Conservation (phyloP, 2,888 invertebrate genomes). For the Bimastos eiseni region DNA sequence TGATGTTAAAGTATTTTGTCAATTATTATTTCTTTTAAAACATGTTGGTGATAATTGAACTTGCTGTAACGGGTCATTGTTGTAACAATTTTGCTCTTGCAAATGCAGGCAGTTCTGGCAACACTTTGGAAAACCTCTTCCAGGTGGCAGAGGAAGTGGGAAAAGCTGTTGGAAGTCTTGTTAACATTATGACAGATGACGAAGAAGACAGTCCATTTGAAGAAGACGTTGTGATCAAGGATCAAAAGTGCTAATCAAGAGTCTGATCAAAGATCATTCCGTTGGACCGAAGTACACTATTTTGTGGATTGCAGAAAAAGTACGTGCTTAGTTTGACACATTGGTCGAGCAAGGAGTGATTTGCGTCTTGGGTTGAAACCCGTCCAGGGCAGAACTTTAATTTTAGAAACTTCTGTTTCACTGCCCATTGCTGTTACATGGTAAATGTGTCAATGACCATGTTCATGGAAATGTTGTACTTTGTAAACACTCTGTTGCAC, state of each 20-base stretch:
- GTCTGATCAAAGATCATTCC: background rate
- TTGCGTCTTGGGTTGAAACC: background rate
- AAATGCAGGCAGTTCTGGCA: conserved; percentile 51
- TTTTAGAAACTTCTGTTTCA: conserved; percentile 9
- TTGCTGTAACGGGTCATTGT: background rate
- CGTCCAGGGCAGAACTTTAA: conserved; percentile 13
- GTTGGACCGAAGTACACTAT: background rate
- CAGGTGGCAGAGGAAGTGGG: conserved; percentile 87
- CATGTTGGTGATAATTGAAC: background rate
- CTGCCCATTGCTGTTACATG: background rate
- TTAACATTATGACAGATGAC: conserved; percentile 85
- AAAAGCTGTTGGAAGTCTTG: conserved; percentile 83
- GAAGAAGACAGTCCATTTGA: conserved; percentile 62
- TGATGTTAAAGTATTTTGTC: background rate
- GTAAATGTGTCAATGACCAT: background rate
- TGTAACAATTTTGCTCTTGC: background rate
- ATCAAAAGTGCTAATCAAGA: background rate
- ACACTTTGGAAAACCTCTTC: conserved; percentile 73
- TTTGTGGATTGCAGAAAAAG: background rate
- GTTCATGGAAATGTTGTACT: conserved; percentile 4
- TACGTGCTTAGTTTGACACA: background rate
- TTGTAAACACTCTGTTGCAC: conserved; percentile 2
- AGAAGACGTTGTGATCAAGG: conserved; percentile 37
- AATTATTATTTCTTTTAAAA: background rate
- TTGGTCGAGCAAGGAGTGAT: background rate